Base-by-base conservation (phyloP, 2,888 invertebrate species). In the Prionchulus punctatus region DNA sequence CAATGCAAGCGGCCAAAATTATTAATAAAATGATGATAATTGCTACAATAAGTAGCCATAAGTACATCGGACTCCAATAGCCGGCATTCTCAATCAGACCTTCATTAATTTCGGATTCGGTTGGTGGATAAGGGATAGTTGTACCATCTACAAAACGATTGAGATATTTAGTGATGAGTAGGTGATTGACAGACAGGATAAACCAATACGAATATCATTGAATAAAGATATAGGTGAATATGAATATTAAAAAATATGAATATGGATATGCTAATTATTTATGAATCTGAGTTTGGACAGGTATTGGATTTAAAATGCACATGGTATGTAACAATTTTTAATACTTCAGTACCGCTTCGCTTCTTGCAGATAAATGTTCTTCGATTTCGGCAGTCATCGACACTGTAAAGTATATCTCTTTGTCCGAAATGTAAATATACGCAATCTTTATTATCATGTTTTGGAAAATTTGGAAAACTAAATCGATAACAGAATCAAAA, bases 21-120 rank as follows among this genome's bases (percentile, higher is more conserved):
- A 57, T 31, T n/a, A 57, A 21, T 4, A 54, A 18, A n/a, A 54
- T 18, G 31, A 57, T 28, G 18, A 57, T n/a, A 31, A 57, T n/a
- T 3, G 27, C 27, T 4, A 55, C 31, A 3, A 36, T 42, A 4
- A 55, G 7, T 2, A 57, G 42, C 54, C 27, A 43, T 2, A 54
- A 36, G 2, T 48, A n/a, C 21, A 7, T 23, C 23, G 21, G 26
- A 3, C 43, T 58, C 48, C 27, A 42, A 4, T 2, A 2, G 21
- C n/a, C 23, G 25, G 31, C 47, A 2, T 1, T 23, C 15, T 30
- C 18, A 1, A n/a, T 21, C 25, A 26, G 25, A 21, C 57, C 49
- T 31, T 51, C 30, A 25, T 30, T 21, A 43, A 57, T 47, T 2
- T 21, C 30, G 12, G 27, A 30, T 28, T 53, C 54, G 23, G 53